Percentiles rank a stretch among this genome's conserved stretches.
Evolutionary conservation across 2,888 invertebrate species (phyloP).

Genomic region (Stegophylla sp.): DNA sequence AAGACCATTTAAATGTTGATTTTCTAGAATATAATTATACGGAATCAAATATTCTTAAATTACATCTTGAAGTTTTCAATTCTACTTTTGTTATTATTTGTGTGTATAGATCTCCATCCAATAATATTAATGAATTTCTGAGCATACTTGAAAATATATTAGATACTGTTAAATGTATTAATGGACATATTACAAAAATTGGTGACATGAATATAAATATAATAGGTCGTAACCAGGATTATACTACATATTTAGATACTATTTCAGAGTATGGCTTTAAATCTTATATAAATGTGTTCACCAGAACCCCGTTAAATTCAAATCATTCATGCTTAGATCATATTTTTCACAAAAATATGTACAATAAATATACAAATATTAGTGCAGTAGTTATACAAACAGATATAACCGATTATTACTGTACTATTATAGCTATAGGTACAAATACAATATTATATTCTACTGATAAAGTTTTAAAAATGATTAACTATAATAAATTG

Average conservation of each 20-base stretch:
- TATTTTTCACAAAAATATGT: no score
- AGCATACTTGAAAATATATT: slow-evolving; percentile 18
- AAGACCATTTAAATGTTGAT: slow-evolving; percentile 5
- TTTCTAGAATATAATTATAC: background rate
- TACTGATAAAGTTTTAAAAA: slow-evolving; percentile 10
- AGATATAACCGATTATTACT: background rate
- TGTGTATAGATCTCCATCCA: background rate
- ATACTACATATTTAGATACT: slow-evolving; percentile 20
- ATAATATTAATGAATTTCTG: background rate
- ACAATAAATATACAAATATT: background rate
- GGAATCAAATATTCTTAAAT: slow-evolving; percentile 8
- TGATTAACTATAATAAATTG: background rate
- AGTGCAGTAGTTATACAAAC: slow-evolving; percentile 6
- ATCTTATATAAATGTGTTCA: slow-evolving; percentile 7
- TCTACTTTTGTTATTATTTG: background rate
- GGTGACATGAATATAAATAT: slow-evolving; percentile 28
- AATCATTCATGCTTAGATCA: slow-evolving; percentile 9
- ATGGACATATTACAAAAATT: background rate
- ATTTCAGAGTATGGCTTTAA: background rate
- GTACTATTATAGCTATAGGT: background rate
- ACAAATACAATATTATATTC: background rate
- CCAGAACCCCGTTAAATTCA: slow-evolving; percentile 7
- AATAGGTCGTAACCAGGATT: no score
- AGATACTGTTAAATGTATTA: background rate
- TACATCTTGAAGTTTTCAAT: background rate